phyloP scores from a whole-genome alignment of 2,113 vertebrate genomes.

The Notiomystis cincta region DNA sequence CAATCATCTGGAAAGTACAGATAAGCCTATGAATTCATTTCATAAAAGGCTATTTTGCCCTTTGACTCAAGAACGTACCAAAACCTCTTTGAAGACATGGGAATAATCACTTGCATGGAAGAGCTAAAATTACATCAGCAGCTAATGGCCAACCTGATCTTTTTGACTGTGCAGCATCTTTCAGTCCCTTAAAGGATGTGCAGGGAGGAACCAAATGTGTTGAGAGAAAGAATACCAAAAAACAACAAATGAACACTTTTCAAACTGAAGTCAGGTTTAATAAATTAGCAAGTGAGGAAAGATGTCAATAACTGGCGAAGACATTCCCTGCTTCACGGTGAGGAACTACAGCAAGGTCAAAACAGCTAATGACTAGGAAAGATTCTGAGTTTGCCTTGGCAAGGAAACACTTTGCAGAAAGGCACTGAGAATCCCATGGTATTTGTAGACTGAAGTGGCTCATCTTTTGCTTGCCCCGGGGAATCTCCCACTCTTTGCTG shows the following conservation, averaged over 20 bases:
- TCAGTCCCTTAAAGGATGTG: neutral
- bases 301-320: neutral
- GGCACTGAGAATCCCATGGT: neutral
- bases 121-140: neutral
- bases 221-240: neutral
- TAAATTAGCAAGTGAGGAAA: neutral
- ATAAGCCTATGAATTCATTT: conserved; percentile 19
- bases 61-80: neutral
- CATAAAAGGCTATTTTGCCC: neutral
- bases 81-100: neutral
- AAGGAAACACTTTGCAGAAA: neutral
- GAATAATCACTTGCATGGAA: neutral
- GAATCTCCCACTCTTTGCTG: neutral
- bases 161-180: neutral
- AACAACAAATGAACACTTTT: neutral
- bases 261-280: neutral
- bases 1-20: neutral
- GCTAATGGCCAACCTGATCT: neutral
- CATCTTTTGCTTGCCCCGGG: neutral
- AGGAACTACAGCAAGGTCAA: neutral
- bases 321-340: neutral
- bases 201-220: neutral
- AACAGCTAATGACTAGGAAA: neutral
- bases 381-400: neutral
- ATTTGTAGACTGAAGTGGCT: neutral